Evolutionary conservation across 2,888 invertebrate genomes (phyloP).

Genomic region (Mythimna ferrago): DNA sequence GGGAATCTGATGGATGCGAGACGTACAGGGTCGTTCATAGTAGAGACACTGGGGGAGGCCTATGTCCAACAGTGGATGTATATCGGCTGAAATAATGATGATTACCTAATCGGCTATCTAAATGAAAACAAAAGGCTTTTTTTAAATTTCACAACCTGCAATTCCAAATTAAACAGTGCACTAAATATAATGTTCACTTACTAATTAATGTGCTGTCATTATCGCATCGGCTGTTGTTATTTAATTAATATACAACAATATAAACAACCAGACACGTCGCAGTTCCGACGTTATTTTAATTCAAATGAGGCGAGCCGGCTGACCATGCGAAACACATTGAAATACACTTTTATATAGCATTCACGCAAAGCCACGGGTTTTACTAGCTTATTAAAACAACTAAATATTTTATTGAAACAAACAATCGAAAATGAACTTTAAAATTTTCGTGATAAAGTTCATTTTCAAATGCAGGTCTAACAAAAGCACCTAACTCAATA

Average conservation of each 20-base stretch:
- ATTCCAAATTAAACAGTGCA: background rate
- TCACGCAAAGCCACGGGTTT: constrained; percentile 52
- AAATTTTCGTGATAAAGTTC: background rate
- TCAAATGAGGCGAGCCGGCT: constrained; percentile 50
- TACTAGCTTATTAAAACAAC: constrained; percentile 57
- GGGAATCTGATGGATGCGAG: too few species aligned
- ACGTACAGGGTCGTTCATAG: too few species aligned
- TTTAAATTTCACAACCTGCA: background rate
- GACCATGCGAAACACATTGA: constrained; percentile 41
- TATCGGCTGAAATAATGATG: too few species aligned
- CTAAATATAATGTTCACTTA: constrained; percentile 16
- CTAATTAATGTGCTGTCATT: constrained; percentile 38
- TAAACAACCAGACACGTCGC: constrained; percentile 35
- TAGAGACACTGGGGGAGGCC: too few species aligned
- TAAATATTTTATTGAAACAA: constrained; percentile 18
- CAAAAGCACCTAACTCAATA: background rate
- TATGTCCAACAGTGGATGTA: too few species aligned
- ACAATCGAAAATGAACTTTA: constrained; percentile 16
- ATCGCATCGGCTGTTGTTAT: constrained; percentile 27
- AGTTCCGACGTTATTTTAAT: constrained; percentile 48
- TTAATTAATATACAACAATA: constrained; percentile 45
- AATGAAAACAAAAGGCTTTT: background rate
- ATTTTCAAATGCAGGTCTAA: background rate
- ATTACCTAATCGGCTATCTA: background rate
- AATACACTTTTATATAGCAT: constrained; percentile 52